Base-by-base conservation (phyloP, 2,888 invertebrate genomes). In the Eledona agricola region DNA sequence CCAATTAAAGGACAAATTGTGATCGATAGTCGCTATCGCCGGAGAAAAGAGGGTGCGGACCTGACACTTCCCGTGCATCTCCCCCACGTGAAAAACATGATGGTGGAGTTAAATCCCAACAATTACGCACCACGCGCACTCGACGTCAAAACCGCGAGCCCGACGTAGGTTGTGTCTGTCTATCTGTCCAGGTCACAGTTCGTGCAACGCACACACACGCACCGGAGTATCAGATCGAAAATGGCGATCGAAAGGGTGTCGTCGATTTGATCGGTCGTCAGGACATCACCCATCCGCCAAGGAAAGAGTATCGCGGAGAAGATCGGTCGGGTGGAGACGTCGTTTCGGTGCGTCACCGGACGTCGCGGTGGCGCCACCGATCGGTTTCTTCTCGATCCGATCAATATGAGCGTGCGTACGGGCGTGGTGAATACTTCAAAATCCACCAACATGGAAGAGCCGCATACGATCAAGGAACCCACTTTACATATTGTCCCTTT, bases 391-490 rank as follows among this genome's bases (percentile, higher is more conserved):
- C 2, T 76, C 77, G 77, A 73, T 69, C 46, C 55, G 63, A 69
- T 68, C 69, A 65, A 69, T 70, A 69, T 57, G 66, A 63, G 74
- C 74, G 74, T 76, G 77, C 75, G 78, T 73, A 74, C 75, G 76
- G 77, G 77, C 72, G 77, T 77, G 78, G 77, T 73, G 71, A 29
- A 51, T 16, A 51, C 51, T 51, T 51, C 42, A 34, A 51, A 51
- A 51, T 34, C 42, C 40, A 47, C 37, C 47, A 47, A 47, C 47
- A 37, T 47, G 37, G 29, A 37, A 47, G 29, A 37, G 37, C 34
- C 23, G 37, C 19, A 28, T 15, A 16, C 23, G 6, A 25, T 19
- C 20, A 29, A 31, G 23, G 40, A 40, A 19, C 13, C 31, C 22
- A 47, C 32, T 25, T 34, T 34, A 17, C 46, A 34, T 46, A 37